Evolutionary conservation across 1,140 invertebrate genomes (phyloP).

Genomic region (Temnothorax longispinosus): DNA sequence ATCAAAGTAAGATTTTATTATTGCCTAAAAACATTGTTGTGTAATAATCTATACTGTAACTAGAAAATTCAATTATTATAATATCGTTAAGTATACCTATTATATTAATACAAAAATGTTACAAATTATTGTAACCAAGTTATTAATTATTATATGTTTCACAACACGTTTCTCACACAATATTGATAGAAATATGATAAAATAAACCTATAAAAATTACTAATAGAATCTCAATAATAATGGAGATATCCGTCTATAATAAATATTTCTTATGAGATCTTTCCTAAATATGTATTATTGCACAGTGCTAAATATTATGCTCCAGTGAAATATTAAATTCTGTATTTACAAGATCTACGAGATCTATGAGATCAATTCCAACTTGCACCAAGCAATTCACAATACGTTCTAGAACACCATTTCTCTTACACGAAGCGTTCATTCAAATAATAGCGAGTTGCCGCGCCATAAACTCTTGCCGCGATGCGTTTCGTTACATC

Average conservation of each 20-base stretch:
- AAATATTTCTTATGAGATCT: not conserved
- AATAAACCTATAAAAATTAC: not conserved
- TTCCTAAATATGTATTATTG: not conserved
- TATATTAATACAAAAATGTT: not conserved
- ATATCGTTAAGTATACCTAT: not conserved
- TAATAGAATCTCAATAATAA: not conserved
- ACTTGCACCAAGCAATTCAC: slow-evolving; percentile 13
- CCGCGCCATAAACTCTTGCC: slow-evolving; percentile 43
- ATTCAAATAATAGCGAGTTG: slow-evolving; percentile 55
- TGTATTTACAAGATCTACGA: not conserved
- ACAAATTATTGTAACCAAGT: slow-evolving; percentile 3
- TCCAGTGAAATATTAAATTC: not conserved
- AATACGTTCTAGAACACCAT: slow-evolving; percentile 24
- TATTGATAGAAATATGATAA: not conserved
- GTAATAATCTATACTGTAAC: not conserved
- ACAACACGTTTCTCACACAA: not conserved
- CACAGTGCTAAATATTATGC: not conserved
- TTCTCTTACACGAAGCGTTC: slow-evolving; percentile 22
- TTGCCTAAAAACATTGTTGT: not conserved
- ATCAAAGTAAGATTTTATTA: not conserved
- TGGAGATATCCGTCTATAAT: not conserved
- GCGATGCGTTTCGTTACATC: slow-evolving; percentile 35
- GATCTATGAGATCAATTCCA: not conserved
- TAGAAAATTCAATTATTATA: not conserved
- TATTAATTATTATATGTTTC: not conserved